Evolutionary conservation across 1,140 invertebrate genomes (phyloP), one percentile per base, ranked within the genome.

Genomic region (Mercenaria mercenaria): DNA sequence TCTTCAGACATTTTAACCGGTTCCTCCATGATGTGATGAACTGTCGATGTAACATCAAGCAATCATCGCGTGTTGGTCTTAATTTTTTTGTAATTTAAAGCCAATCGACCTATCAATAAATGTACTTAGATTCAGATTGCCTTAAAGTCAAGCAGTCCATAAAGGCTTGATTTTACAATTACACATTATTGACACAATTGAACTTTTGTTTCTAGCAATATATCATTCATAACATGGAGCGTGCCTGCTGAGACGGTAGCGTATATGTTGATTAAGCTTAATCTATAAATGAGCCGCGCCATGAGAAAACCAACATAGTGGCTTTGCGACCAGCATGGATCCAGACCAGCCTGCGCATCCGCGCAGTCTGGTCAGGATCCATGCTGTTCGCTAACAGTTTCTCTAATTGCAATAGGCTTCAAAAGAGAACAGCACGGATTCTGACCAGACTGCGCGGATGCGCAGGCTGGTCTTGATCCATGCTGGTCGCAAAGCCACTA

Each of bases 1-100:
- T 64, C 6, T 10, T 29, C n/a, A 29, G 59, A 29, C 26, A 56
- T n/a, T 26, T 64, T n/a, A 20, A 64, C 52, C 23, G 20, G 4
- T 3, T 15, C 15, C 20, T 23, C 20, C 4, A 23, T 4, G 52
- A 56, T n/a, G 59, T 64, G 59, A 64, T 64, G 59, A 64, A 26
- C 59, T n/a, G 59, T 29, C 59, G 59, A 64, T 8, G 59, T 64
- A 64, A 64, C 59, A n/a, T 64, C 59, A n/a, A 64, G n/a, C 59
- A 26, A 15, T 59, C 10, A 64, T 47, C n/a, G 59, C 59, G 59
- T 64, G 59, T 10, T 6, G 6, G 15, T 29, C 59, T 3, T 56
- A 56, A 56, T 20, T 56, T n/a, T n/a, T 47, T 4, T 29, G 59
- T 64, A 64, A 64, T 64, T 64, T 64, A 29, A 64, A 64, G 3